Percentiles rank a stretch among this genome's conserved stretches.
Evolutionary conservation across 2,888 invertebrate species (phyloP).

Genomic region (Cremastobaeus sp.): DNA sequence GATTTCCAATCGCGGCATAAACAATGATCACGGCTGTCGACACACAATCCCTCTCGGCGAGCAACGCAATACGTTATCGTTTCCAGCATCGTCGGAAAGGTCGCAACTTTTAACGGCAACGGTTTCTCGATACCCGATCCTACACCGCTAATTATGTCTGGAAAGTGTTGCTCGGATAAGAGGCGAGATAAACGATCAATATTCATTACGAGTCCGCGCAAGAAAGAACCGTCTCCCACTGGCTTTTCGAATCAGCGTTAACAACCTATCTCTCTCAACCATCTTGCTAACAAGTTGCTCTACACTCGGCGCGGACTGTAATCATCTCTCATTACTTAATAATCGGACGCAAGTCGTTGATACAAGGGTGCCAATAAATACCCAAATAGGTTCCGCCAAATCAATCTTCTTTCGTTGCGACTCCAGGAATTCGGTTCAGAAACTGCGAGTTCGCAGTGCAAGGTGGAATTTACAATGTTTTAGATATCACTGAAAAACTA

Average conservation of each 20-base stretch:
- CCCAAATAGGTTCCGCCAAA: too few relatives aligned
- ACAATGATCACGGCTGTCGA: slow-evolving; percentile 30
- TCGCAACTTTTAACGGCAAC: slow-evolving; percentile 33
- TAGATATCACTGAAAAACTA: too few relatives aligned
- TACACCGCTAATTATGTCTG: slow-evolving; percentile 51
- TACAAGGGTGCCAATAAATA: too few relatives aligned
- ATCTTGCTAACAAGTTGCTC: slow-evolving; percentile 39
- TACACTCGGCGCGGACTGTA: slow-evolving; percentile 12
- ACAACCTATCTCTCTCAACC: slow-evolving; percentile 43
- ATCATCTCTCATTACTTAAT: slow-evolving; percentile 18
- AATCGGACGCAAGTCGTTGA: too few relatives aligned
- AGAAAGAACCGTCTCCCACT: slow-evolving; percentile 40
- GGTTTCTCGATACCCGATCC: slow-evolving; percentile 29
- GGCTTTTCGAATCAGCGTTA: slow-evolving; percentile 44
- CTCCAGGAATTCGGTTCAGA: too few relatives aligned
- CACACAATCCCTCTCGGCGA: slow-evolving; percentile 1
- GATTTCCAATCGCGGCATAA: background rate
- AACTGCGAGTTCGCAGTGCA: too few relatives aligned
- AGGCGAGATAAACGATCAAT: slow-evolving; percentile 49
- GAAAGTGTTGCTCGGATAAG: slow-evolving; percentile 45
- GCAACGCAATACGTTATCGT: slow-evolving; percentile 3
- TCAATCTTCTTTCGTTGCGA: too few relatives aligned
- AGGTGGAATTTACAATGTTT: too few relatives aligned
- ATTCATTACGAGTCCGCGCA: slow-evolving; percentile 39
- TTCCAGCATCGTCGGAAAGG: slow-evolving; percentile 12